Evolutionary conservation across 2,888 invertebrate genomes (phyloP), one percentile per base, ranked within the genome.

Genomic region (Drosophila bunnanda): DNA sequence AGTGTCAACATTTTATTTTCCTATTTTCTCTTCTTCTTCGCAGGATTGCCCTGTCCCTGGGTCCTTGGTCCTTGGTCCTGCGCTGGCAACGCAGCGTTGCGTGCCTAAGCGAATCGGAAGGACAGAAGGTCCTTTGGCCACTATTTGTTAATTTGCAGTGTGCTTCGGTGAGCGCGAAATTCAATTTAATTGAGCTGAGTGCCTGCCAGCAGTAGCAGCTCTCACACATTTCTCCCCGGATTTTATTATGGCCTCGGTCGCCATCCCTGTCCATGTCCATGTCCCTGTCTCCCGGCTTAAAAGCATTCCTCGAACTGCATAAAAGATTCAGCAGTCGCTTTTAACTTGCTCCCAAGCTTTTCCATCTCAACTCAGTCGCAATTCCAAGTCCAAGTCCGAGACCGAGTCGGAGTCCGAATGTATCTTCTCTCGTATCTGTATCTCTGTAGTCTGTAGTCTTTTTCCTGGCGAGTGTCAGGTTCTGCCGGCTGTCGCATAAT

Each of bases 1-100:
- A 89, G 90, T 90, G 89, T 89, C 89, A 90, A 88, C 90, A 89
- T 89, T 90, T 89, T 90, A 85, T 87, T 89, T 82, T 85, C 84
- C 80, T 82, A 90, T 89, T 82, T 82, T 79, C 71, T 62, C 57
- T 76, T 53, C 43, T 57, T 32, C 32, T 30, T 22, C 55, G 55
- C 36, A 48, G 30, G 56, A 44, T 22, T 75, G 56, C 30, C 56
- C n/a, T 44, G 43, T 50, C 28, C 41, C 44, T 20, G 28, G 38
- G 15, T 43, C 59, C 57, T 43, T 48, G 30, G 58, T 17, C 57
- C 57, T 20, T 38, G 17, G 15, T 15, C 73, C 3, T 25, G 2
- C 25, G 25, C 25, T 62, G 43, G 68, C 61, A 81, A 87, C 79
- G 87, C 84, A 84, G 70, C 70, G 85, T 84, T 89, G 89, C 89